Base-by-base conservation (phyloP, 2,888 invertebrate species). In the Melinopterus prodromus region DNA sequence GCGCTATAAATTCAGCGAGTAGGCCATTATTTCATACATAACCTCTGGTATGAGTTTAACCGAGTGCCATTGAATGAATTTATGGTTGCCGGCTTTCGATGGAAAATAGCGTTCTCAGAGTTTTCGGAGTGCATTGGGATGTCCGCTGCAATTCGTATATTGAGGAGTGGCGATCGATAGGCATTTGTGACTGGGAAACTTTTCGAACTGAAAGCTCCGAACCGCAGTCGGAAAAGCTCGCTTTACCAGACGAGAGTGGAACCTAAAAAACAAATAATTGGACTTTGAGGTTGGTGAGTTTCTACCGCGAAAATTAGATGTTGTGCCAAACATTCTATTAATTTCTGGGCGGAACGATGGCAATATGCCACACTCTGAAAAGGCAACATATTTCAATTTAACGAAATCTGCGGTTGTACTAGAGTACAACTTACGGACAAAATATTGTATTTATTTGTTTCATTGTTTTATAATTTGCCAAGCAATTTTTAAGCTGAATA, bases 21-120 rank as follows among this genome's bases (percentile, higher is more conserved):
- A 53, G 53, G 53, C 53, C 53, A 53, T 53, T 53, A 53, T 53
- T 53, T 53, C 53, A 53, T 53, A 53, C 53, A 53, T 53, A 53
- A 53, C 53, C 53, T 53, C 53, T 53, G 53, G 53, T 53, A 53
- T 53, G 53, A 53, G 53, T 53, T 53, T 53, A 53, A 12, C 53
- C 53, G 53, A 53, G 53, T 12, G 53, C 53, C 53, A 53, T 53
- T 53, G 53, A 53, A 53, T 53, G 53, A 53, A 53, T 53, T 53
- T 53, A 53, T 53, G 53, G 53, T 53, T 6, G 53, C 0, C 53
- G 53, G 53, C 5, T 53, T 53, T 53, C 53, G 53, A 53, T 53
- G 2, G 53, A 53, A 53, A 53, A 53, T 53, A 53, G 12, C 53
- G 3, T 53, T 53, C 53, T 53, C 53, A 53, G 53, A 53, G 53